Percentiles rank a stretch among this genome's conserved stretches.
phyloP scores from a whole-genome alignment of 1,140 invertebrate species.

The Diabrotica virgifera region DNA sequence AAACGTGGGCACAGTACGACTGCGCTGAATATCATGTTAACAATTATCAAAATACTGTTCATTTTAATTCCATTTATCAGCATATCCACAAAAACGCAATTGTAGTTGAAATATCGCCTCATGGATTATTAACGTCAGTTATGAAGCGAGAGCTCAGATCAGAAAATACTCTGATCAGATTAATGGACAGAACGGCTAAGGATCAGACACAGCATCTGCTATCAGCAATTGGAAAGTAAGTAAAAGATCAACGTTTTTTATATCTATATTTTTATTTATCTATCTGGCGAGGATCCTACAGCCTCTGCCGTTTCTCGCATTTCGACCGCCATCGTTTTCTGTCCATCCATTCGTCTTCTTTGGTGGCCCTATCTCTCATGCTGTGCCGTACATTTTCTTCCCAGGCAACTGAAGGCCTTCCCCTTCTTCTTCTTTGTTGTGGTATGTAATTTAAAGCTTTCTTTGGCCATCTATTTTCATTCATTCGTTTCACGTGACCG shows the following conservation, averaged over 20 bases:
- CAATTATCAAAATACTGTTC: slow-evolving; percentile 83
- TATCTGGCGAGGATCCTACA: too few relatives aligned
- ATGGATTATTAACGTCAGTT: slow-evolving; percentile 83
- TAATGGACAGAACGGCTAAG: slow-evolving; percentile 42
- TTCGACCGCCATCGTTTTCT: too few relatives aligned
- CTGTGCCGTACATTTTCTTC: too few relatives aligned
- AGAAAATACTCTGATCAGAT: not conserved
- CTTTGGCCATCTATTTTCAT: too few relatives aligned
- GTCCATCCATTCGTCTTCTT: too few relatives aligned
- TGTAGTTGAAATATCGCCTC: slow-evolving; percentile 89
- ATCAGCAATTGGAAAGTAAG: slow-evolving; percentile 70
- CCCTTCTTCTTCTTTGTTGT: too few relatives aligned
- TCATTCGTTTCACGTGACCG: too few relatives aligned
- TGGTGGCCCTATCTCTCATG: too few relatives aligned
- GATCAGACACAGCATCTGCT: slow-evolving; percentile 70
- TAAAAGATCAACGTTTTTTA: slow-evolving; percentile 11
- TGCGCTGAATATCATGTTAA: slow-evolving; percentile 93
- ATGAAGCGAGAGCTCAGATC: slow-evolving; percentile 46
- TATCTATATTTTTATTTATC: not conserved
- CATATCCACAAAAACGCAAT: slow-evolving; percentile 85
- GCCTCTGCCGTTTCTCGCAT: too few relatives aligned
- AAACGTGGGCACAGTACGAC: slow-evolving; percentile 71
- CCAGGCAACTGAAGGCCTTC: too few relatives aligned
- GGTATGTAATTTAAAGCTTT: too few relatives aligned
- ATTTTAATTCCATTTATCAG: slow-evolving; percentile 76